Percentiles rank a stretch among this genome's conserved stretches.
These are phyloP conservation scores for Etia nguti DNA, from an alignment of 2,113 vertebrate genomes.

Conservation along the genomic window DNA sequence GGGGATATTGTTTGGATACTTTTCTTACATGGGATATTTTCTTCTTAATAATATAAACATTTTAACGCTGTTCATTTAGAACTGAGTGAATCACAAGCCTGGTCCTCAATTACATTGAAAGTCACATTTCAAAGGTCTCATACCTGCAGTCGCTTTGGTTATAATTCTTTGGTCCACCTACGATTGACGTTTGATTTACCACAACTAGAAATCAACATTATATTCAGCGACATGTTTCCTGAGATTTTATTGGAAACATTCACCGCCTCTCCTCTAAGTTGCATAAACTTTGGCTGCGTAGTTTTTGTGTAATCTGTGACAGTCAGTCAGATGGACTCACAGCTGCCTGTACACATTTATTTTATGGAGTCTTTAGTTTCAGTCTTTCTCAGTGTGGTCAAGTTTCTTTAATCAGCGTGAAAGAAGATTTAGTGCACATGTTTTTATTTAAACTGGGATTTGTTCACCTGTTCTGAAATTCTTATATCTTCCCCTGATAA, in stretches of 20 bases:
- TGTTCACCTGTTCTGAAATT: background rate
- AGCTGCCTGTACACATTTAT: background rate
- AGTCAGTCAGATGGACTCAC: background rate
- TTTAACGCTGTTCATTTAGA: background rate
- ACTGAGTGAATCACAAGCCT: background rate
- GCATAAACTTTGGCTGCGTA: rapidly evolving
- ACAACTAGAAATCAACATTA: background rate
- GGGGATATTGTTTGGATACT: background rate
- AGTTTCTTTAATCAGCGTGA: background rate
- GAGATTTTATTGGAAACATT: background rate
- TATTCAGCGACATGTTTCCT: background rate
- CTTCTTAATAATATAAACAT: background rate
- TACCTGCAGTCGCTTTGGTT: background rate
- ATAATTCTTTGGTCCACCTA: background rate
- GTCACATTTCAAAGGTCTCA: background rate
- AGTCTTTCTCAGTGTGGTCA: background rate
- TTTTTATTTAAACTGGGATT: background rate
- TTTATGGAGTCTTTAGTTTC: background rate
- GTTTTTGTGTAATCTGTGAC: background rate
- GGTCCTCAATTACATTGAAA: background rate
- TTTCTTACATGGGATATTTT: background rate
- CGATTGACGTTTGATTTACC: background rate
- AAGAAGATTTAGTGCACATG: background rate
- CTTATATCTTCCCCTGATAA: background rate
- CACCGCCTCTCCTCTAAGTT: background rate